These are phyloP conservation scores for Nomada hirtipes DNA, from an alignment of 2,888 invertebrate species.

Conservation along the genomic window DNA sequence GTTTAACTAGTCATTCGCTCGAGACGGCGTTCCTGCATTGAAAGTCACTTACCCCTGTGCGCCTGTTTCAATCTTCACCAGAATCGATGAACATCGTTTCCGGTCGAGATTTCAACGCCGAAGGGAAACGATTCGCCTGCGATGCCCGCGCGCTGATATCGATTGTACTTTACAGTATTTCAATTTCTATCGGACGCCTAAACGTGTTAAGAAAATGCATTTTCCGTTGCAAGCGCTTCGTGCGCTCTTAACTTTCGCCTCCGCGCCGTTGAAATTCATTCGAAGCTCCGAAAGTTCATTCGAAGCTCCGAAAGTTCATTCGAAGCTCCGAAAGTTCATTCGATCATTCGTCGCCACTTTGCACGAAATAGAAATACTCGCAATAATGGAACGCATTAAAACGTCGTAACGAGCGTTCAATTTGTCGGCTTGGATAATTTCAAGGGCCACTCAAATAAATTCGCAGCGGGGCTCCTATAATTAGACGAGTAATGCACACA, in stretches of 20 bases:
- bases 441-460: not conserved
- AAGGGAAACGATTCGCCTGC: slow-evolving; percentile 9
- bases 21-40: slow-evolving; percentile 18
- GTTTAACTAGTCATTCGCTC: slow-evolving; percentile 51
- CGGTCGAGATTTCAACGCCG: slow-evolving; percentile 18
- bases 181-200: no score
- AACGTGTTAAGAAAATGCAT: not conserved
- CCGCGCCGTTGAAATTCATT: not conserved
- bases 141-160: slow-evolving; percentile 19
- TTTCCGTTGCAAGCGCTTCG: not conserved
- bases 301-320: no score
- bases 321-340: not conserved
- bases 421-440: not conserved
- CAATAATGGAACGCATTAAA: no score
- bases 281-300: no score
- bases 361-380: not conserved
- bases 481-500: not conserved
- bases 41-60: slow-evolving; percentile 17
- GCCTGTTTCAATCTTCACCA: slow-evolving; percentile 6
- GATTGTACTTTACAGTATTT: not conserved
- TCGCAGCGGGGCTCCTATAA: not conserved
- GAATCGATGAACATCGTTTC: not conserved
- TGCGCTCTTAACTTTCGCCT: not conserved
- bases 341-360: not conserved
- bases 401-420: not conserved